Base-by-base conservation (phyloP, 2,888 invertebrate genomes). In the Apodemia duryi region DNA sequence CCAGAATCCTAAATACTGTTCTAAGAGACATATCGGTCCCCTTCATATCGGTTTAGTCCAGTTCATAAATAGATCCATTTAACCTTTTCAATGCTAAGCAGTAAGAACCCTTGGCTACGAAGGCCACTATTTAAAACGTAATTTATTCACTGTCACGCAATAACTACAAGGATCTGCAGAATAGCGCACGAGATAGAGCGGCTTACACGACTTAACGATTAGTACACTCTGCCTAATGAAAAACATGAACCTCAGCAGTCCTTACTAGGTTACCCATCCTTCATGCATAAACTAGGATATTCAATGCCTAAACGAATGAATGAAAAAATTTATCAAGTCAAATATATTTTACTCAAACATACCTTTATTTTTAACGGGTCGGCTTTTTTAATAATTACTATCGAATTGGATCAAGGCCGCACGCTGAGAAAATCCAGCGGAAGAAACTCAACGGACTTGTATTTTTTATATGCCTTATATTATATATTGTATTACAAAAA, bases 141-240 rank as follows among this genome's bases (percentile, higher is more conserved):
- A 57, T 57, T 57, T 29, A 57, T 57, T 57, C 54, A 57, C 54
- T 32, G 29, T 57, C 54, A 57, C 54, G 54, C 28, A 57, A 32
- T 57, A 57, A 57, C 54, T 57, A 29, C 29, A 11, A 29, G 54
- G 6, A 32, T 11, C 54, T 57, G 13, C 28, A 10, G 29, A 57
- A 57, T 29, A 57, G 54, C 54, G 10, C 29, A 54, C 29, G 29
- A 57, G 54, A 57, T 29, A 57, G 32, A 10, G 52, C 52, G 28
- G 52, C 28, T 54, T 28, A 29, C 54, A 57, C 54, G 28, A 29
- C 32, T 57, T 32, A 57, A 60, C 57, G 57, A 60, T 35, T 60
- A 60, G 35, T 60, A 32, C 6, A 57, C 32, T 6, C 35, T 32
- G 13, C 32, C 6, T 35, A 57, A 32, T 57, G 32, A 57, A 57